phyloP scores from a whole-genome alignment of 2,113 vertebrate species.

The Lagopus leucura region DNA sequence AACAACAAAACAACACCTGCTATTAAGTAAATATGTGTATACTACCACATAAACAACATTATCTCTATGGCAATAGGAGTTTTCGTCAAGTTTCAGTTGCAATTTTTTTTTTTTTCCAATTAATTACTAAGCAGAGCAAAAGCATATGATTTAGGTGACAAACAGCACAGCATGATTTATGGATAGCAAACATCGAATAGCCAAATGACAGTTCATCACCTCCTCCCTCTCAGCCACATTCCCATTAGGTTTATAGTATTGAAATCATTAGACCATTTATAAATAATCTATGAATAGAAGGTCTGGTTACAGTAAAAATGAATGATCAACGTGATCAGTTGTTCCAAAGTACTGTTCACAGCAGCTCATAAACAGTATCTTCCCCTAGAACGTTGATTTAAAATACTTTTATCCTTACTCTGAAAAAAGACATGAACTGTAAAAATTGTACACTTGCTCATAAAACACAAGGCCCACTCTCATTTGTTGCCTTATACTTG shows the following conservation, averaged over 20 bases:
- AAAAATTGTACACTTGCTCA: background rate
- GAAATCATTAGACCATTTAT: background rate
- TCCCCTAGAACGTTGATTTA: background rate
- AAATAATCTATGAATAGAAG: background rate
- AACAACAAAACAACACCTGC: background rate
- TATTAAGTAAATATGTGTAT: background rate
- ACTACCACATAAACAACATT: background rate
- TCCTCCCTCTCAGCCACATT: background rate
- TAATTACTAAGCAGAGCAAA: conserved; percentile 3
- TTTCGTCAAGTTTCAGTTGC: background rate
- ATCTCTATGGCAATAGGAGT: background rate
- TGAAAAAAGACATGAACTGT: background rate
- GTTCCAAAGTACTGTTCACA: background rate
- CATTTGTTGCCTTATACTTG: background rate
- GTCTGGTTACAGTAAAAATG: background rate
- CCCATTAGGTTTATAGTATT: background rate
- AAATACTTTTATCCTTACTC: background rate
- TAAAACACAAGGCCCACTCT: background rate
- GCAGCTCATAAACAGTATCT: background rate
- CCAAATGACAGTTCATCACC: background rate
- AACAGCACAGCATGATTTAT: background rate
- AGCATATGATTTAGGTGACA: background rate
- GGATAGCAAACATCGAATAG: background rate
- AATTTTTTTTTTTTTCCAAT: background rate
- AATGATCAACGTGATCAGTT: background rate